phyloP scores from a whole-genome alignment of 2,797 vertebrate genomes.

The Pelodytes ibericus region DNA sequence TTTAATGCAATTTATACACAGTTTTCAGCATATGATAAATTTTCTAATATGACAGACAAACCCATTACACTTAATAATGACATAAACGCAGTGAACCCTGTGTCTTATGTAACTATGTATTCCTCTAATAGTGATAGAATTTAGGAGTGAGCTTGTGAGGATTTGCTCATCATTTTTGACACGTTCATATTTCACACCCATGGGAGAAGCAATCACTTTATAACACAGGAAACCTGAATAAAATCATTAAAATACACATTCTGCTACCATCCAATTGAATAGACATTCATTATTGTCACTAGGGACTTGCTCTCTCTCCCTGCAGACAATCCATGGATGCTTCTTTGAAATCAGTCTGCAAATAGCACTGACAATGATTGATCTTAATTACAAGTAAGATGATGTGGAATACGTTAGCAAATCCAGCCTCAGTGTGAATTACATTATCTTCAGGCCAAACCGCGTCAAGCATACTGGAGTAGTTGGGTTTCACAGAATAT shows the following conservation, averaged over 20 bases:
- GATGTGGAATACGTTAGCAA: too few relatives aligned
- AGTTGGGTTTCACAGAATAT: too few relatives aligned
- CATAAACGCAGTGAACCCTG: too few relatives aligned
- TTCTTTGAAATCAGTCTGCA: not conserved
- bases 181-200: constrained; percentile 36
- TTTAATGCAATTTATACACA: too few relatives aligned
- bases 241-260: constrained; percentile 42
- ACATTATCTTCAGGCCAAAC: too few relatives aligned
- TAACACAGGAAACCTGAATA: constrained; percentile 17
- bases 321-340: not conserved
- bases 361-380: constrained; percentile 17
- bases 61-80: too few relatives aligned
- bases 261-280: constrained; percentile 17
- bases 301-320: constrained; percentile 12
- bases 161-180: constrained; percentile 21
- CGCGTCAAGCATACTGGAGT: too few relatives aligned
- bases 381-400: too few relatives aligned
- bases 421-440: too few relatives aligned
- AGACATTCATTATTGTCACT: constrained; percentile 41
- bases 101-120: too few relatives aligned
- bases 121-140: constrained; percentile 1
- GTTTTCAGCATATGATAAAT: too few relatives aligned
- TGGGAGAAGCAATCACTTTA: constrained; percentile 32
- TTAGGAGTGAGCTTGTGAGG: constrained; percentile 3
- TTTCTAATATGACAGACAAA: too few relatives aligned